Evolutionary conservation across 1,140 invertebrate genomes (phyloP), one percentile per base, ranked within the genome.

Genomic region (Bradysia coprophila): DNA sequence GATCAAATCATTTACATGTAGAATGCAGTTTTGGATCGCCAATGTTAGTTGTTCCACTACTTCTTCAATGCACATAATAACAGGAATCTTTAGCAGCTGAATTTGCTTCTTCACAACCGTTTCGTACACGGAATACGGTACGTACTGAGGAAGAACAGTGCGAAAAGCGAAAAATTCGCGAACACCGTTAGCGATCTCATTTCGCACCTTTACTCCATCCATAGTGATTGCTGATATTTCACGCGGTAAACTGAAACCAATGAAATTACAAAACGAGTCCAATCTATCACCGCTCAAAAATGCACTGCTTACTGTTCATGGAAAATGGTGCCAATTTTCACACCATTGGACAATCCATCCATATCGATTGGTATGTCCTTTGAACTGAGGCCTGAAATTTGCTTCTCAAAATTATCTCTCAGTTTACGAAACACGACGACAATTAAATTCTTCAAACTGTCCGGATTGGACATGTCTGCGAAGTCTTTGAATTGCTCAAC

Each of bases 51-150:
- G 90, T 51, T 75, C 72, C 23, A 96, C 85, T 40, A 96, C 91
- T 55, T 96, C 68, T 66, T 98, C 93, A 19, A 94, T 83, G 68
- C 92, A 96, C 63, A 95, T 95, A 38, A 96, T 63, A 54, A 86
- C 86, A 4, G 93, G 93, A 64, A 93, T 89, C 63, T 93, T 92
- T 49, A 98, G 72, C 48, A 90, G 75, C 22, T 75, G 69, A 48
- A 98, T 96, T 70, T 97, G 92, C 62, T 92, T 93, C 65, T 96
- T 96, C 4, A 97, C 93, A 53, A 97, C 96, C 21, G 89, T 89
- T 66, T 98, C 93, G 66, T 97, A 98, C 31, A 93, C 94, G 88
- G 94, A 93, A 62, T 98, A 93, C 16, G 93, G 93, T 16, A 92
- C 97, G 62, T 97, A 97, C 11, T n/a, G n/a, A n/a, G n/a, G n/a